Conservation (phyloP, 2,113 vertebrate genomes). For the Misgurnus anguillicaudatus region DNA sequence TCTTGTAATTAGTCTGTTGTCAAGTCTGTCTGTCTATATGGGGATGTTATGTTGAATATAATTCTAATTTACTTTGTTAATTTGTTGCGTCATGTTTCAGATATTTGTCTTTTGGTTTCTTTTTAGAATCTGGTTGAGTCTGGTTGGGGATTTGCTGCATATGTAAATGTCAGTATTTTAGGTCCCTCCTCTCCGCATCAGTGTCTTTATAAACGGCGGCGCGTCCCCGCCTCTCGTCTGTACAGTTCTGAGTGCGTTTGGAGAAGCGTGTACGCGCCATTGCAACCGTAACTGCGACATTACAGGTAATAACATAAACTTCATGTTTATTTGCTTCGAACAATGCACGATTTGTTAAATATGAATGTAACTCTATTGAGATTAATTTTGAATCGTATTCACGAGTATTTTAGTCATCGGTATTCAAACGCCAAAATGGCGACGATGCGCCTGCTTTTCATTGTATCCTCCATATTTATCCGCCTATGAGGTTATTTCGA, state of each 20-base stretch:
- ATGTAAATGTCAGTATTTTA: background rate
- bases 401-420: background rate
- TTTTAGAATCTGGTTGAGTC: no score
- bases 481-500: background rate
- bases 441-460: background rate
- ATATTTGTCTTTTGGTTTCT: no score
- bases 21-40: no score
- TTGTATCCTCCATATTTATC: background rate
- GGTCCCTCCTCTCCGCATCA: background rate
- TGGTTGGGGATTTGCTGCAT: background rate
- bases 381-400: background rate
- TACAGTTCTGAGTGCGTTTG: background rate
- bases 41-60: no score
- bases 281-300: background rate
- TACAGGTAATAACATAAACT: background rate
- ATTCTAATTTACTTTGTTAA: no score
- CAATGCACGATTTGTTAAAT: background rate
- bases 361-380: rapidly evolving
- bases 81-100: no score
- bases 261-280: background rate
- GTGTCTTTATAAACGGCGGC: background rate
- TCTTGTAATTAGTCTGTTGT: no score
- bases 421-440: slow-evolving; percentile 13
- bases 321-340: background rate
- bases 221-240: background rate